These are phyloP conservation scores for Brachyopa scutellaris DNA, from an alignment of 2,888 invertebrate genomes.

Conservation along the genomic window DNA sequence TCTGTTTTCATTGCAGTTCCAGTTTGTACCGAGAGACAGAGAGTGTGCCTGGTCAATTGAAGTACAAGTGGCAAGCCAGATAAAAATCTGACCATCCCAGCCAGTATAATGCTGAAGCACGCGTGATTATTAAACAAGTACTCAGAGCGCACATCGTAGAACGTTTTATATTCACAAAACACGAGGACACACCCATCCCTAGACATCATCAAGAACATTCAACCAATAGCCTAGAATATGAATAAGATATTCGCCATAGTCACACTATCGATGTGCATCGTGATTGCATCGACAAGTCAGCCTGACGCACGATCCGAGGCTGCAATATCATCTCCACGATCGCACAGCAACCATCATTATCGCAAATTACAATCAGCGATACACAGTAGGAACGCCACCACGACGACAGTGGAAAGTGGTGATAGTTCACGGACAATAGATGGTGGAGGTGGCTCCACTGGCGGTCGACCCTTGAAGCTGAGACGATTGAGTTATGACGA, in stretches of 20 bases:
- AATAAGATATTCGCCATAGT: slow-evolving; percentile 71
- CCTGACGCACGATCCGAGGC: slow-evolving; percentile 67
- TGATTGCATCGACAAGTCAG: slow-evolving; percentile 68
- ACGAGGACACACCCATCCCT: slow-evolving; percentile 6
- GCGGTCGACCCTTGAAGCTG: slow-evolving; percentile 52
- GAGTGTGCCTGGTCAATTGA: slow-evolving; percentile 49
- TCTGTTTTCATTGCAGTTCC: slow-evolving; percentile 23
- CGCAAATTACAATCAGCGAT: slow-evolving; percentile 65
- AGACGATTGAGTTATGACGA: slow-evolving; percentile 68
- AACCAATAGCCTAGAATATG: slow-evolving; percentile 55
- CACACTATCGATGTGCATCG: slow-evolving; percentile 68
- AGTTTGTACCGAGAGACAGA: neutral
- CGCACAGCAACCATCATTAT: slow-evolving; percentile 56
- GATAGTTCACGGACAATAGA: slow-evolving; percentile 63
- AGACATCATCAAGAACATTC: slow-evolving; percentile 9
- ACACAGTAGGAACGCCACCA: slow-evolving; percentile 49
- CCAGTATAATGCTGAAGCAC: slow-evolving; percentile 48
- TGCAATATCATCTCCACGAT: slow-evolving; percentile 46
- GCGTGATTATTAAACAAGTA: slow-evolving; percentile 39
- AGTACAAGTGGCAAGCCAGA: slow-evolving; percentile 49
- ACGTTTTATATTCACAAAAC: slow-evolving; percentile 22
- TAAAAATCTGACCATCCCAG: slow-evolving; percentile 26
- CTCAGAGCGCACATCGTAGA: slow-evolving; percentile 45
- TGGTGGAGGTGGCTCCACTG: slow-evolving; percentile 33
- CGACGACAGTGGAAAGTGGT: slow-evolving; percentile 26